These are phyloP conservation scores for Ochropleura leucogaster DNA, from an alignment of 2,888 invertebrate species.

Conservation along the genomic window DNA sequence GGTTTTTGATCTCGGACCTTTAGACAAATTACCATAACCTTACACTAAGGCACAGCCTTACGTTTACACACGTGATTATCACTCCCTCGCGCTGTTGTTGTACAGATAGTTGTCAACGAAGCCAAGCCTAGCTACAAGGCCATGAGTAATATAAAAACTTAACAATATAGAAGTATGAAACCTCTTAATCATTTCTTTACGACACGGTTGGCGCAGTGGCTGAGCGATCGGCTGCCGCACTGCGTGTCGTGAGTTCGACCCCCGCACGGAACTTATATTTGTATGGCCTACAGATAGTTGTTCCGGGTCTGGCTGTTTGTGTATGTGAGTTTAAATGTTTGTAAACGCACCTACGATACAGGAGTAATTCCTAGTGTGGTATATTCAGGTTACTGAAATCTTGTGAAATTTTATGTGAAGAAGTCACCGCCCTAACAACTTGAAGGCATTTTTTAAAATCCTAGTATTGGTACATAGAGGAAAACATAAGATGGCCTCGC, in stretches of 20 bases:
- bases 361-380: background rate
- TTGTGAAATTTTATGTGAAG: background rate
- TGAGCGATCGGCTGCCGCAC: background rate
- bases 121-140: constrained; percentile 42
- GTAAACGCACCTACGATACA: background rate
- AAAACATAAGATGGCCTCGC: constrained; percentile 15
- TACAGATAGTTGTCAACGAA: constrained; percentile 38
- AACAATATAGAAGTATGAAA: constrained; percentile 10
- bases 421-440: background rate
- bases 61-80: constrained; percentile 7
- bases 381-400: background rate
- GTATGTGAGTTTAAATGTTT: background rate
- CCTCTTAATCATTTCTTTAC: too few relatives aligned
- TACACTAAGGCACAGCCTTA: background rate
- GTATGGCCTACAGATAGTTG: background rate
- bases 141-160: constrained; percentile 3
- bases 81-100: constrained; percentile 1
- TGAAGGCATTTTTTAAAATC: background rate
- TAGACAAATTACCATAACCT: constrained; percentile 7
- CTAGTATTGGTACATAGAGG: background rate
- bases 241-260: background rate
- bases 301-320: background rate
- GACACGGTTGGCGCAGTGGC: background rate
- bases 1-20: background rate
- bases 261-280: background rate